Evolutionary conservation across 2,113 vertebrate species (phyloP).

Genomic region (Sylvietta virens): DNA sequence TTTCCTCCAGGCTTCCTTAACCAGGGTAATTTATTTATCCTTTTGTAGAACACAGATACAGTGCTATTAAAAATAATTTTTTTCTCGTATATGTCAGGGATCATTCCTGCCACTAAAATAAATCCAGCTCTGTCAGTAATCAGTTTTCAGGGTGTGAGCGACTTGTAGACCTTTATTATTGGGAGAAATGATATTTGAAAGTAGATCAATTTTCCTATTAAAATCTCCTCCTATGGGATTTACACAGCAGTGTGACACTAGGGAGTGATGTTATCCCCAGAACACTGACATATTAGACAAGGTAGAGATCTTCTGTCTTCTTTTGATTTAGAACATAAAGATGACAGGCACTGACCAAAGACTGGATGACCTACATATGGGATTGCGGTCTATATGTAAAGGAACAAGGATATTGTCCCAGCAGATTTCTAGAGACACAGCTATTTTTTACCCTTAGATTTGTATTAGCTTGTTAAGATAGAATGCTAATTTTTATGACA

Average conservation of each 20-base stretch:
- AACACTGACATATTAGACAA: neutral
- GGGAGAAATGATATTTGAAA: neutral
- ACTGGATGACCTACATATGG: neutral
- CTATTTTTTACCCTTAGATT: neutral
- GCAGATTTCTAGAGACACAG: neutral
- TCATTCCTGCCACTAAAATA: neutral
- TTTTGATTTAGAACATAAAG: neutral
- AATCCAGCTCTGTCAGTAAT: neutral
- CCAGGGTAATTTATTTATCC: neutral
- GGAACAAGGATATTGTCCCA: neutral
- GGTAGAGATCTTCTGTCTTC: neutral
- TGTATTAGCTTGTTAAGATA: neutral
- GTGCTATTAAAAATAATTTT: neutral
- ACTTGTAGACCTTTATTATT: neutral
- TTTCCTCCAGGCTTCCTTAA: neutral
- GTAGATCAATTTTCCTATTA: neutral
- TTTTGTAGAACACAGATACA: neutral
- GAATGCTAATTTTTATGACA: neutral
- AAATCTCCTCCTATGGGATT: neutral
- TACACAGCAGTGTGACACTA: neutral
- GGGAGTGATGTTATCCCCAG: neutral
- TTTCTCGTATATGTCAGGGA: neutral
- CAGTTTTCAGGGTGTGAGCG: neutral
- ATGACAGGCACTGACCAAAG: neutral
- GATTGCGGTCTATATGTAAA: neutral